Base-by-base conservation (phyloP, 1,140 invertebrate species). In the Drosophila nannoptera region DNA sequence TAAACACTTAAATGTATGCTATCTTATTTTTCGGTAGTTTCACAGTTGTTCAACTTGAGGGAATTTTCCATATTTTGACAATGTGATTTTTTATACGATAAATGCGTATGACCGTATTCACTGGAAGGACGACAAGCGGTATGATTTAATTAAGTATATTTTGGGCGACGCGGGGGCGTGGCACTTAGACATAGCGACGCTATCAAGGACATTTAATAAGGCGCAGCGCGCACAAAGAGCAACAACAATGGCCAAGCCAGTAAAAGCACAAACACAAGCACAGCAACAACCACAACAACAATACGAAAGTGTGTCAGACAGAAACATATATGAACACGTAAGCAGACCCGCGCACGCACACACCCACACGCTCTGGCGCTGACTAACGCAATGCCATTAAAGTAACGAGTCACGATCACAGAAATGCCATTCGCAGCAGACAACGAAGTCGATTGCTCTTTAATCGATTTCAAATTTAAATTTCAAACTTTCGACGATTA, bases 1-100 rank as follows among this genome's bases (percentile, higher is more conserved):
- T 84, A 86, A 84, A 84, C 81, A 77, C 43, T 67, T 69, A 67
- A 83, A 82, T 83, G 70, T 82, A 78, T 78, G 71, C 78, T 72
- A 63, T 55, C 36, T 50, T 75, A 58, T 77, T 80, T 33, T 48
- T 66, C 42, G 56, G 50, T 63, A 53, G 42, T 60, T 56, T 32
- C 31, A 43, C 36, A 40, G 31, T 46, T 63, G 65, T 56, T 69
- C 43, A 43, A 48, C 49, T 55, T 22, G 29, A 32, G 32, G 11
- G 1, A n/a, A 50, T 65, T 61, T 55, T 36, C 12, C 8, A 40
- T 38, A 43, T 42, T 52, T 43, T 4, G 42, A 58, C 73, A 42
- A 43, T 42, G 31, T 59, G 52, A 16, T 36, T 52, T 50, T 29
- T 14, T 16, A 12, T 43, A 33, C 45, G 50, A 50, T 50, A 22